phyloP scores from a whole-genome alignment of 2,888 invertebrate genomes.

The Cryptus viduatorius region DNA sequence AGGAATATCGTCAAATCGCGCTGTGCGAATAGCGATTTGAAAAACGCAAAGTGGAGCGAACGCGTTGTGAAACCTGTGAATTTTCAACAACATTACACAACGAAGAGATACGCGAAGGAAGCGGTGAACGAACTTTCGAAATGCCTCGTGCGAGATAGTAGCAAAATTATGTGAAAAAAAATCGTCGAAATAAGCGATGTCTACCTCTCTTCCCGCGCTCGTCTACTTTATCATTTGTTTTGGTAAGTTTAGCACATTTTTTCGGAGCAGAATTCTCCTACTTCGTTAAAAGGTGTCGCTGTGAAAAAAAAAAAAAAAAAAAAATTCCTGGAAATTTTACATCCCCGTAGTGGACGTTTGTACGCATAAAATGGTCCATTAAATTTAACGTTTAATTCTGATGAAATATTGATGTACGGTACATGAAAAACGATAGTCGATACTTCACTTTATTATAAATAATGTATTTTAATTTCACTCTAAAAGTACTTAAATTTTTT shows the following conservation, averaged over 20 bases:
- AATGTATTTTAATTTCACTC: too few relatives aligned
- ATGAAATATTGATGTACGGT: too few relatives aligned
- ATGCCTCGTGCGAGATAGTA: conserved; percentile 75
- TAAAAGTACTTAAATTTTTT: too few relatives aligned
- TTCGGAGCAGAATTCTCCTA: neutral
- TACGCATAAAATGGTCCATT: too few relatives aligned
- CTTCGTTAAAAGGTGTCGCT: too few relatives aligned
- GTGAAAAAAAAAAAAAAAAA: too few relatives aligned
- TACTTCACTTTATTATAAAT: too few relatives aligned
- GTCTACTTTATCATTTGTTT: conserved; percentile 83
- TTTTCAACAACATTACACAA: conserved; percentile 20
- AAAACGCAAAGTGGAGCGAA: conserved; percentile 56
- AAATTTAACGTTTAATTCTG: too few relatives aligned
- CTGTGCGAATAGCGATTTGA: conserved; percentile 59
- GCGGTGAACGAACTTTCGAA: conserved; percentile 59
- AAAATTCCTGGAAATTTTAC: too few relatives aligned
- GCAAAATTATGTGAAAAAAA: conserved; percentile 77
- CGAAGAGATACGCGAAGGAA: conserved; percentile 32
- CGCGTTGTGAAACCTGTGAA: conserved; percentile 31
- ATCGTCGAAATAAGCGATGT: conserved; percentile 80
- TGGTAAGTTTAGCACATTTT: conserved; percentile 75
- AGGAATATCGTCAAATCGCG: conserved; percentile 49
- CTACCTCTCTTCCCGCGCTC: conserved; percentile 81
- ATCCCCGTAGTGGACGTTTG: too few relatives aligned
- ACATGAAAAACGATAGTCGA: too few relatives aligned